A percentile compares a stretch with the other conserved stretches of the same genome.
phyloP scores from a whole-genome alignment of 1,140 invertebrate genomes.

The Propsilocerus akamusi region DNA sequence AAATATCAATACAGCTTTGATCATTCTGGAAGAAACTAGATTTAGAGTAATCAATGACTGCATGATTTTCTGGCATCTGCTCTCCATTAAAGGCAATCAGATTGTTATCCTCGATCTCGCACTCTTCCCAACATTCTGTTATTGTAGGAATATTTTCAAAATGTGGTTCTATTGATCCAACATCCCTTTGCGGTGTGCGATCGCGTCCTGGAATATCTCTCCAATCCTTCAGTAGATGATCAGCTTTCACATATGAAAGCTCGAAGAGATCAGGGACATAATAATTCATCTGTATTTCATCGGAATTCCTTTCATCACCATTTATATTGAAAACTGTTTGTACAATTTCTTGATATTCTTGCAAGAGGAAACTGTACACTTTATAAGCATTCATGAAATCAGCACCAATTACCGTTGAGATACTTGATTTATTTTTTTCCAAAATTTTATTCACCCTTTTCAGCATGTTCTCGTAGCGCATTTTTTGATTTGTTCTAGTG shows the following conservation, averaged over 20 bases:
- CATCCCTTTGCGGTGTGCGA: neutral
- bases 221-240: conserved; percentile 4
- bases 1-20: conserved; percentile 18
- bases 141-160: neutral
- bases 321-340: conserved; percentile 11
- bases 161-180: neutral
- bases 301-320: neutral
- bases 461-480: neutral
- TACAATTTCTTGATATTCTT: conserved; percentile 14
- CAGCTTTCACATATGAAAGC: neutral
- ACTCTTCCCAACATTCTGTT: conserved; percentile 12
- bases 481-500: neutral
- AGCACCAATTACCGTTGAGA: conserved; percentile 7
- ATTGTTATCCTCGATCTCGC: conserved; percentile 5
- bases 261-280: conserved; percentile 4
- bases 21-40: conserved; percentile 1
- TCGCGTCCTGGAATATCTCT: conserved; percentile 1
- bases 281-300: neutral
- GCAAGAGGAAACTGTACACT: conserved; percentile 16
- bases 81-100: neutral
- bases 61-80: neutral
- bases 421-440: neutral
- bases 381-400: conserved; percentile 12
- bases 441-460: neutral
- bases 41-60: neutral